Evolutionary conservation across 2,888 invertebrate genomes (phyloP), one percentile per base, ranked within the genome.

Genomic region (Macrosiphum euphorbiae): DNA sequence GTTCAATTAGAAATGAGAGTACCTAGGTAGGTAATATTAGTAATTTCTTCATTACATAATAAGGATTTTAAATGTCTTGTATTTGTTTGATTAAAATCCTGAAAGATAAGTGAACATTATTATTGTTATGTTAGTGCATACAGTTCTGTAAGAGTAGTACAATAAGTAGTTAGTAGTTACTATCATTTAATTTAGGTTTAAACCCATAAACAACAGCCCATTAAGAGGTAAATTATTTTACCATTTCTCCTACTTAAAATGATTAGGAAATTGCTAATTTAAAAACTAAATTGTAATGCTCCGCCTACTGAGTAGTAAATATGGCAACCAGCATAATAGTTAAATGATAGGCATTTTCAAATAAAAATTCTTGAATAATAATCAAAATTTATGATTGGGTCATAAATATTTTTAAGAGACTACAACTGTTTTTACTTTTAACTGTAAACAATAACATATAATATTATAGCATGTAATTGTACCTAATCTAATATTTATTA

Each of bases 11-110:
- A 61, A 28, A 89, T 85, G 44, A 91, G 28, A 61, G 47, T 47
- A 47, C 44, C 44, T 44, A 11, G 47, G 13, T 85, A 44, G n/a
- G 91, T 10, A 84, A 55, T 55, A 91, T 58, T 16, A 89, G 61
- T 61, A 24, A 55, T n/a, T 91, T 91, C 16, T 91, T 35, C 28
- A 58, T 91, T 58, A 91, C 52, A 84, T 44, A 91, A 85, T 58
- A 35, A n/a, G 20, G 4, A 85, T 84, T 84, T 84, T 91, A 26
- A 90, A 90, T 78, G 24, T 52, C 52, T 78, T 50, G 7, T 90
- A 50, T 35, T 55, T 26, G 8, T 58, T 26, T 58, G 10, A 26
- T 58, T 58, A 58, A 26, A 84, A 90, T 90, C 24, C 13, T 28
- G 28, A 84, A 41, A 89, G 20, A 47, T 50, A 90, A 24, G 10